Conservation (phyloP, 2,888 invertebrate genomes). For the Abrostola triplasia region DNA sequence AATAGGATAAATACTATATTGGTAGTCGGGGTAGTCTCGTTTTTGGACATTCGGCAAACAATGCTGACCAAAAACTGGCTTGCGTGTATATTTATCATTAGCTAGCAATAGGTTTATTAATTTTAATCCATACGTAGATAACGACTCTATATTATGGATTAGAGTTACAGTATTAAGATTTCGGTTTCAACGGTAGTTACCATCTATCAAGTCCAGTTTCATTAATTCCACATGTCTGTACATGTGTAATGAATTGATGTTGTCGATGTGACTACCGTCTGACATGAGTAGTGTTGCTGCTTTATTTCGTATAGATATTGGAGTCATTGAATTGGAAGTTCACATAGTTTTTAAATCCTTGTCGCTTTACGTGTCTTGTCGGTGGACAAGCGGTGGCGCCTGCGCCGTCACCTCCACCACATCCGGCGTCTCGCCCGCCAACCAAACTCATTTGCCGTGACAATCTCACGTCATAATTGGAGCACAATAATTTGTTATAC, state of each 20-base stretch:
- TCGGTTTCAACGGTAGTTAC: conserved; percentile 51
- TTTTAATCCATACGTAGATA: too few relatives aligned
- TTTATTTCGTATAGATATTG: conserved; percentile 17
- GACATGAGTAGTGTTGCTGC: conserved; percentile 44
- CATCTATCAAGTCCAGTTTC: conserved; percentile 49
- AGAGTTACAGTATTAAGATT: conserved; percentile 47
- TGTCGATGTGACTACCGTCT: conserved; percentile 47
- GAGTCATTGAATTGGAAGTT: conserved; percentile 19
- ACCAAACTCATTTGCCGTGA: conserved; percentile 69
- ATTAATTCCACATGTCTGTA: conserved; percentile 31
- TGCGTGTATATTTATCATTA: too few relatives aligned
- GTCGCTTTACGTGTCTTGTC: conserved; percentile 34
- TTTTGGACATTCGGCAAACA: too few relatives aligned
- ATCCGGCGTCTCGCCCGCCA: conserved; percentile 52
- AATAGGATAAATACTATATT: too few relatives aligned
- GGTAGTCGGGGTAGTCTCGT: too few relatives aligned
- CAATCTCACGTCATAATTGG: conserved; percentile 79
- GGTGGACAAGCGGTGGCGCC: conserved; percentile 24
- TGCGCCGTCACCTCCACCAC: conserved; percentile 47
- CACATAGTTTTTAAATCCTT: conserved; percentile 20
- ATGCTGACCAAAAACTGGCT: too few relatives aligned
- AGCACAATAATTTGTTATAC: conserved; percentile 83
- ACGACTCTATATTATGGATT: too few relatives aligned
- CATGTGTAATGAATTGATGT: conserved; percentile 39
- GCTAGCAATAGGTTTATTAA: too few relatives aligned